These are phyloP conservation scores for Procapra przewalskii DNA, from an alignment of 2,113 vertebrate genomes.

Conservation along the genomic window DNA sequence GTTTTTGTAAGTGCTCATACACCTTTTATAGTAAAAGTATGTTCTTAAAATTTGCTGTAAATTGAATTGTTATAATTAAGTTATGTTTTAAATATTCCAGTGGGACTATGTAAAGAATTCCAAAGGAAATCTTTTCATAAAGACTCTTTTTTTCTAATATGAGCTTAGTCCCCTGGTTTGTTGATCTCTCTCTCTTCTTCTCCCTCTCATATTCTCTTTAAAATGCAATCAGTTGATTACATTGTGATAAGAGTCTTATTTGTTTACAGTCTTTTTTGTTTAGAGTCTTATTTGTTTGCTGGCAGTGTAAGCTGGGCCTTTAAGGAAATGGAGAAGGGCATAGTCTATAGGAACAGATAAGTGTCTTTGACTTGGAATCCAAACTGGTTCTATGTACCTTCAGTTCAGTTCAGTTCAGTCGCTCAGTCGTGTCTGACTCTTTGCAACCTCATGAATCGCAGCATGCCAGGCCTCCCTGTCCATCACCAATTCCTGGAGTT, in stretches of 20 bases:
- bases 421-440: too few relatives aligned
- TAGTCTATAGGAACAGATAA: not conserved
- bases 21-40: not conserved
- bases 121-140: constrained; percentile 24
- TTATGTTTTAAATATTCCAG: constrained; percentile 25
- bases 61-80: constrained; percentile 36
- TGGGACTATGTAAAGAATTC: not conserved
- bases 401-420: too few relatives aligned
- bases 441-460: too few relatives aligned
- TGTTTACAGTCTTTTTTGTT: not conserved
- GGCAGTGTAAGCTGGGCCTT: not conserved
- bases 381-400: not conserved
- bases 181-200: not conserved
- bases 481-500: too few relatives aligned
- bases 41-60: constrained; percentile 37
- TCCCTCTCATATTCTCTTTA: not conserved
- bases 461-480: too few relatives aligned
- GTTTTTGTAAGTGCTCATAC: not conserved
- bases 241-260: constrained; percentile 23
- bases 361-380: not conserved
- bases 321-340: not conserved
- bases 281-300: not conserved
- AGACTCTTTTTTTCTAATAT: not conserved
- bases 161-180: not conserved
- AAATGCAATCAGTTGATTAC: not conserved